phyloP scores from a whole-genome alignment of 1,140 invertebrate species.

The Eufriesea mexicana region DNA sequence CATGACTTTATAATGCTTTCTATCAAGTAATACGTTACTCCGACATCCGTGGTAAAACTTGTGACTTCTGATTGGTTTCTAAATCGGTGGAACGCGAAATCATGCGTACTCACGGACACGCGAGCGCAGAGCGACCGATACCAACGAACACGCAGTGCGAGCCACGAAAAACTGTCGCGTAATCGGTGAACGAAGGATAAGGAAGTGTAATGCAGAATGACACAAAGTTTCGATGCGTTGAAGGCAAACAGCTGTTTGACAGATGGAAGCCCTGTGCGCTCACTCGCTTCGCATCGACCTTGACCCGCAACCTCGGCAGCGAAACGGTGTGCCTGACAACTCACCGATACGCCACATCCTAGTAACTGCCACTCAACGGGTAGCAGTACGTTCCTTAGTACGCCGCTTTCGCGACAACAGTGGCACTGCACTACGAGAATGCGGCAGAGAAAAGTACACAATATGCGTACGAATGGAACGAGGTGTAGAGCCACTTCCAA shows the following conservation, averaged over 20 bases:
- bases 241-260: slow-evolving; percentile 81
- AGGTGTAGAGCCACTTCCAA: slow-evolving; percentile 20
- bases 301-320: slow-evolving; percentile 78
- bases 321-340: slow-evolving; percentile 64
- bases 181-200: slow-evolving; percentile 14
- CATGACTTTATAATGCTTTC: not conserved
- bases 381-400: slow-evolving; percentile 42
- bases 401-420: slow-evolving; percentile 30
- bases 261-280: slow-evolving; percentile 74
- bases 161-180: not conserved
- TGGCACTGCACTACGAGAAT: slow-evolving; percentile 46
- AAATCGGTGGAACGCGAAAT: not conserved
- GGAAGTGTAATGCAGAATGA: slow-evolving; percentile 31
- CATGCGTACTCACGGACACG: slow-evolving; percentile 20
- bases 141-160: not conserved
- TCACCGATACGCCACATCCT: slow-evolving; percentile 77
- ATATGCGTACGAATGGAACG: slow-evolving; percentile 38
- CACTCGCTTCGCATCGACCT: slow-evolving; percentile 72
- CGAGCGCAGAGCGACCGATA: not conserved
- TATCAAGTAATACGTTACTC: not conserved
- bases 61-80: not conserved
- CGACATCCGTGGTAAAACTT: not conserved
- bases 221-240: slow-evolving; percentile 57
- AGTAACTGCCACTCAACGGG: slow-evolving; percentile 59
- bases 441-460: slow-evolving; percentile 31